Conservation (phyloP, 2,113 vertebrate species). For the Fukomys damarensis region DNA sequence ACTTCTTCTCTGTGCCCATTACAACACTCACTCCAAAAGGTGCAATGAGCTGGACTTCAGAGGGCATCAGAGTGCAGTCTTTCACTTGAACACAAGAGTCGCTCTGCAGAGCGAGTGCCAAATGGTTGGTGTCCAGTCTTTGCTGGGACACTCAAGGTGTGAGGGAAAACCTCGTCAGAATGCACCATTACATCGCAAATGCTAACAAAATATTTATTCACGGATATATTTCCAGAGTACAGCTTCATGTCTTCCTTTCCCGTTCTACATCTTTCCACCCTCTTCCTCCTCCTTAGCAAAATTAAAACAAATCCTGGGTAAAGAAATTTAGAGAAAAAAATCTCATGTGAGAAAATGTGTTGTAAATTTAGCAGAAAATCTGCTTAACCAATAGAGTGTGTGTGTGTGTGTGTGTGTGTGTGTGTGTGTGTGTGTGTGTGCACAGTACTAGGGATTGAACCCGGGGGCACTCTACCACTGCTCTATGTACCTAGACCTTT, state of each 20-base stretch:
- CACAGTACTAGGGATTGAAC: background rate
- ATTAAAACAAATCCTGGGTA: slow-evolving; percentile 27
- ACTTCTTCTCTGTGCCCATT: background rate
- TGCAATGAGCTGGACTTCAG: background rate
- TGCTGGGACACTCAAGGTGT: background rate
- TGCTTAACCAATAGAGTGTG: background rate
- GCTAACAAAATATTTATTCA: background rate
- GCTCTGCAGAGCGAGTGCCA: background rate
- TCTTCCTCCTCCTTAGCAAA: background rate
- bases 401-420: background rate
- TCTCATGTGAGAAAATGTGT: background rate
- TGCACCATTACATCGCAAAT: background rate
- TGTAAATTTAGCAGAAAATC: background rate
- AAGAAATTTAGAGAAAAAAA: slow-evolving; percentile 12
- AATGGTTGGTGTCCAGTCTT: background rate
- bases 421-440: background rate
- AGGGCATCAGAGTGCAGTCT: background rate
- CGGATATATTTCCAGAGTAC: background rate
- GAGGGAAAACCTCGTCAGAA: background rate
- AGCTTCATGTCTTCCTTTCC: background rate
- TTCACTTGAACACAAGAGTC: background rate
- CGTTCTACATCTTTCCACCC: background rate
- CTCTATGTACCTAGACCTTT: background rate
- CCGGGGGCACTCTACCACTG: background rate
- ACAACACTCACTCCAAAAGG: background rate